Percentiles rank a stretch among this genome's conserved stretches.
Conservation (phyloP, 2,113 vertebrate genomes). For the Perca flavescens region DNA sequence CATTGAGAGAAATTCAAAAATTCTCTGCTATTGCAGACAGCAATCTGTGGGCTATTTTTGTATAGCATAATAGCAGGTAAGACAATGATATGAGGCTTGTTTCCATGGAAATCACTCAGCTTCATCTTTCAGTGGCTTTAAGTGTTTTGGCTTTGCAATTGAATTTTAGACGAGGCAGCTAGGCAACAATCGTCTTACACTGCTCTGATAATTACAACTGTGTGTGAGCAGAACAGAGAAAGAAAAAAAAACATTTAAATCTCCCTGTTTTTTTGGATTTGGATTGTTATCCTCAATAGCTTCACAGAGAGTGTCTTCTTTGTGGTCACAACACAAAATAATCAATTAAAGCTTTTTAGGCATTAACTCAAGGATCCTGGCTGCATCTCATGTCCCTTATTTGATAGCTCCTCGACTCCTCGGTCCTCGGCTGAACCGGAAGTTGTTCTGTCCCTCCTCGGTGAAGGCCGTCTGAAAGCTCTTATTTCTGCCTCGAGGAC, state of each 20-base stretch:
- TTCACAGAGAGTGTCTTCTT: background rate
- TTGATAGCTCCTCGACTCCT: too few relatives aligned
- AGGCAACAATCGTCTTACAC: constrained; percentile 3
- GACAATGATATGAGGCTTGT: constrained; percentile 58
- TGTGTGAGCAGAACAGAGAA: constrained; percentile 16
- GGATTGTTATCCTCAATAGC: background rate
- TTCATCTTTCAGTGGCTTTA: constrained; percentile 31
- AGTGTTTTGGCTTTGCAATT: constrained; percentile 48
- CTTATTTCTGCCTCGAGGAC: too few relatives aligned
- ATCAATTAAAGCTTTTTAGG: background rate
- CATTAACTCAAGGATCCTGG: constrained; percentile 38
- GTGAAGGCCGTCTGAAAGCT: too few relatives aligned
- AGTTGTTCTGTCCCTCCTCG: too few relatives aligned
- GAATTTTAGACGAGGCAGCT: constrained; percentile 19
- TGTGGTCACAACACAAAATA: background rate
- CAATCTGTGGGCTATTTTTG: constrained; percentile 39
- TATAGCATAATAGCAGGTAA: constrained; percentile 46
- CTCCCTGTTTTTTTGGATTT: background rate
- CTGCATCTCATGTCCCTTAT: too few relatives aligned
- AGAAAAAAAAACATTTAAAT: background rate
- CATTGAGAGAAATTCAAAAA: constrained; percentile 48
- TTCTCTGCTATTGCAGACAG: constrained; percentile 25
- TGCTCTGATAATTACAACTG: constrained; percentile 21
- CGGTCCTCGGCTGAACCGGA: too few relatives aligned
- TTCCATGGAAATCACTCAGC: constrained; percentile 72